Evolutionary conservation across 2,888 invertebrate species (phyloP).

Genomic region (Agrypnus murinus): DNA sequence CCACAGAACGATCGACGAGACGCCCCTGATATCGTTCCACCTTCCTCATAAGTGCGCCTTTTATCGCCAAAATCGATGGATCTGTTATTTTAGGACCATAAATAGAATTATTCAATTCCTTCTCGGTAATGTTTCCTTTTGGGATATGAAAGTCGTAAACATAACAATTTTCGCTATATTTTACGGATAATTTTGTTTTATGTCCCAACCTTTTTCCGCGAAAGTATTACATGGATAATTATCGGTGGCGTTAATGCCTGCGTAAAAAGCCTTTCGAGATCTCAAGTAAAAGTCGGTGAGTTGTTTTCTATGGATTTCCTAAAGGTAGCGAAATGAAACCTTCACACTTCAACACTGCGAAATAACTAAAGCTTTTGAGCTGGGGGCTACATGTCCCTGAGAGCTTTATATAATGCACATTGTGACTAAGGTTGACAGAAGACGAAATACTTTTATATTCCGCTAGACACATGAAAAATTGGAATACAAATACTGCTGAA

Average conservation of each 20-base stretch:
- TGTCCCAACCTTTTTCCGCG: not conserved
- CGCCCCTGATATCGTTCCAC: not conserved
- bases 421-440: conserved; percentile 24
- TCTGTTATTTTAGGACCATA: conserved; percentile 20
- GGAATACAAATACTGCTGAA: conserved; percentile 21
- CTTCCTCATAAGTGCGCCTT: conserved; percentile 8
- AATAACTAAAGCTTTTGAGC: conserved; percentile 25
- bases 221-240: not conserved
- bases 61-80: conserved; percentile 26
- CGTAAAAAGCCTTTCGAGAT: not conserved
- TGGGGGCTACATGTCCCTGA: conserved; percentile 20
- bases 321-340: conserved; percentile 12
- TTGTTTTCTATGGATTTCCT: conserved; percentile 13
- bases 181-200: conserved; percentile 17
- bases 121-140: conserved; percentile 16
- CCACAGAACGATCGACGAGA: conserved; percentile 11
- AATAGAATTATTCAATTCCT: conserved; percentile 26
- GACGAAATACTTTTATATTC: conserved; percentile 23
- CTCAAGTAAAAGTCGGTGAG: not conserved
- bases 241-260: not conserved
- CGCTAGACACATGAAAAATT: conserved; percentile 25
- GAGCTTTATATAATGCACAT: conserved; percentile 26
- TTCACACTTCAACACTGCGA: conserved; percentile 24
- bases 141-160: conserved; percentile 18
- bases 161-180: conserved; percentile 21